Evolutionary conservation across 2,113 vertebrate species (phyloP).

Genomic region (Apistogramma diplotaenia): DNA sequence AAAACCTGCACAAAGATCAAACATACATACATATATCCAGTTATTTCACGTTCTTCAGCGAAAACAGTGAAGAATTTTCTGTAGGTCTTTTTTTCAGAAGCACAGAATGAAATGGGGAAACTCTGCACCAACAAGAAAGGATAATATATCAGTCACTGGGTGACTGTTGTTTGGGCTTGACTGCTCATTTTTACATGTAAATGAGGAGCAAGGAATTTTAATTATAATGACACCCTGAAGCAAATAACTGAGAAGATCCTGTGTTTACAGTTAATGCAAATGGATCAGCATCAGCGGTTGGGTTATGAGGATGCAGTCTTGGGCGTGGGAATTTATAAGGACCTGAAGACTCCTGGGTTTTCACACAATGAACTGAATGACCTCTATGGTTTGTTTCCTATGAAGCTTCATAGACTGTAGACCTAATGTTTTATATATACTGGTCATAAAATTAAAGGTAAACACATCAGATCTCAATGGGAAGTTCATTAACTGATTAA

Average conservation of each 20-base stretch:
- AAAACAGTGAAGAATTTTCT: not conserved
- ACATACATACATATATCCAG: not conserved
- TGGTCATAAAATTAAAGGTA: too few species aligned
- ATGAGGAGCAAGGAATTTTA: not conserved
- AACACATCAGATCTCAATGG: too few species aligned
- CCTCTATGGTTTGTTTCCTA: not conserved
- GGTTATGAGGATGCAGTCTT: not conserved
- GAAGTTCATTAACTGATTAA: too few species aligned
- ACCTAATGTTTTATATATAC: not conserved
- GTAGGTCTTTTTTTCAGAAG: not conserved
- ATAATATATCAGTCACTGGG: not conserved
- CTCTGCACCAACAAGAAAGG: not conserved
- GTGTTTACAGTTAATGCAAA: slow-evolving; percentile 15
- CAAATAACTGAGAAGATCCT: not conserved
- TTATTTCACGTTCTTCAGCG: not conserved
- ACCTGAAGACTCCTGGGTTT: not conserved
- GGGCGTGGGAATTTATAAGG: not conserved
- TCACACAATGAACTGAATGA: not conserved
- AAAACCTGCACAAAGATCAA: slow-evolving; percentile 34
- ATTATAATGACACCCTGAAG: not conserved
- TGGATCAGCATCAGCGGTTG: not conserved
- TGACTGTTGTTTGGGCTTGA: not conserved
- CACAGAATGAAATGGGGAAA: not conserved
- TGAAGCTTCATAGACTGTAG: not conserved
- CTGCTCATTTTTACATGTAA: not conserved